Percentiles rank a stretch among this genome's conserved stretches.
Conservation (phyloP, 2,888 invertebrate genomes). For the Leucophora obtusa region DNA sequence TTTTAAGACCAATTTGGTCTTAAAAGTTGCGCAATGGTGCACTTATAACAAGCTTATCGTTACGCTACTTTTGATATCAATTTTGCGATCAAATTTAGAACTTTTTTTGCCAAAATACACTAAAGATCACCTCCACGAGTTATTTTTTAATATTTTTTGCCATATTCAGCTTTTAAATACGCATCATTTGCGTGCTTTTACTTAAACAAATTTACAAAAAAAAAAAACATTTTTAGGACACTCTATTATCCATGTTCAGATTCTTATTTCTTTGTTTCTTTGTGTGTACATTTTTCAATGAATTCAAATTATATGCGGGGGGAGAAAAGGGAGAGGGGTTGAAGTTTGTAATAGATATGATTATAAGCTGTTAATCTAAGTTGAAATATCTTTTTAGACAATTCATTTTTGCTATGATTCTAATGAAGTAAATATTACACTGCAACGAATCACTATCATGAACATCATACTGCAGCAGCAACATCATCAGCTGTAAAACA, state of each 20-base stretch:
- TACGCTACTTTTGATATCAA: no score
- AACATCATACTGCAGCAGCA: constrained; percentile 28
- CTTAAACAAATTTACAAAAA: no score
- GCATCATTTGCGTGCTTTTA: no score
- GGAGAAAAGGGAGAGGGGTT: not conserved
- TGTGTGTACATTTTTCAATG: constrained; percentile 32
- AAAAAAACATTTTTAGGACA: no score
- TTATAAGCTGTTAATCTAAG: constrained; percentile 64
- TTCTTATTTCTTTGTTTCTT: constrained; percentile 34
- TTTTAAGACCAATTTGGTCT: no score
- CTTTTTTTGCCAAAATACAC: no score
- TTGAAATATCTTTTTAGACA: constrained; percentile 58
- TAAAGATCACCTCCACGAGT: no score
- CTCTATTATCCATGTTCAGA: constrained; percentile 57
- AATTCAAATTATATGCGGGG: not conserved
- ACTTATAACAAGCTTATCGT: no score
- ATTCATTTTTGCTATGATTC: constrained; percentile 61
- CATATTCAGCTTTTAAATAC: no score
- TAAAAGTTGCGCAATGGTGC: no score
- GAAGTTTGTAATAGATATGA: constrained; percentile 59
- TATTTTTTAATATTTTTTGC: no score
- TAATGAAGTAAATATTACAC: constrained; percentile 50
- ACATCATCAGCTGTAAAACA: constrained; percentile 42
- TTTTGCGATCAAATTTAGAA: no score
- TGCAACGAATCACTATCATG: constrained; percentile 24